Evolutionary conservation across 1,140 invertebrate species (phyloP).

Genomic region (Doryteuthis pealeii): DNA sequence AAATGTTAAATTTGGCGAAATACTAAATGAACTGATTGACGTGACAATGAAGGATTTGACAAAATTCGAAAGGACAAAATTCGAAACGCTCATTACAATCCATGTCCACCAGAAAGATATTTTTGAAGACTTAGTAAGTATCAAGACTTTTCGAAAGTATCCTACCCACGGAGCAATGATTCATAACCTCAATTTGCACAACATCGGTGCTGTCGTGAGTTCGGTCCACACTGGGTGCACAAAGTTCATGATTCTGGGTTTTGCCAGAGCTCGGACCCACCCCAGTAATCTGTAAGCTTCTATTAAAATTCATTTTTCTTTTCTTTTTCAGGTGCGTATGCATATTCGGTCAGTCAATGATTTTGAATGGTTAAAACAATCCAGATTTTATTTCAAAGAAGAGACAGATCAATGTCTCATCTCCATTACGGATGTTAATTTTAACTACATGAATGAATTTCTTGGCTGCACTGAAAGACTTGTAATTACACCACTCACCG

Average conservation of each 20-base stretch:
- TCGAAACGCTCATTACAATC: slow-evolving; percentile 96
- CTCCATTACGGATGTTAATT: slow-evolving; percentile 90
- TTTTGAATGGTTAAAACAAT: slow-evolving; percentile 97
- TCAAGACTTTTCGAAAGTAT: too few relatives aligned
- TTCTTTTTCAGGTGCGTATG: slow-evolving; percentile 45
- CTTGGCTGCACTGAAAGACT: slow-evolving; percentile 93
- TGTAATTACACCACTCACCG: slow-evolving; percentile 93
- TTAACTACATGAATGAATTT: slow-evolving; percentile 96
- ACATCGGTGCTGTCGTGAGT: too few relatives aligned
- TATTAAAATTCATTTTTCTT: too few relatives aligned
- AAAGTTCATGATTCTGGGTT: too few relatives aligned
- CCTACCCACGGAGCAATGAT: too few relatives aligned
- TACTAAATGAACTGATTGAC: slow-evolving; percentile 91
- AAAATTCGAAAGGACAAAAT: slow-evolving; percentile 89
- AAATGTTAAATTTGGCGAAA: slow-evolving; percentile 89
- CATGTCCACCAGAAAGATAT: slow-evolving; percentile 97
- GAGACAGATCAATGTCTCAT: slow-evolving; percentile 90
- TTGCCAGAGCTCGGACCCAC: too few relatives aligned
- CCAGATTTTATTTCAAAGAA: slow-evolving; percentile 95
- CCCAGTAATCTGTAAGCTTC: too few relatives aligned
- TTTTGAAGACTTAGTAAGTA: slow-evolving; percentile 89
- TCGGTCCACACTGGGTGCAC: too few relatives aligned
- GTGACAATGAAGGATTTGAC: slow-evolving; percentile 90
- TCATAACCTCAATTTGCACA: too few relatives aligned
- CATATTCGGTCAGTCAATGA: slow-evolving; percentile 69